These are phyloP conservation scores for Dasypus novemcinctus DNA, from an alignment of 2,113 vertebrate genomes.

Conservation along the genomic window DNA sequence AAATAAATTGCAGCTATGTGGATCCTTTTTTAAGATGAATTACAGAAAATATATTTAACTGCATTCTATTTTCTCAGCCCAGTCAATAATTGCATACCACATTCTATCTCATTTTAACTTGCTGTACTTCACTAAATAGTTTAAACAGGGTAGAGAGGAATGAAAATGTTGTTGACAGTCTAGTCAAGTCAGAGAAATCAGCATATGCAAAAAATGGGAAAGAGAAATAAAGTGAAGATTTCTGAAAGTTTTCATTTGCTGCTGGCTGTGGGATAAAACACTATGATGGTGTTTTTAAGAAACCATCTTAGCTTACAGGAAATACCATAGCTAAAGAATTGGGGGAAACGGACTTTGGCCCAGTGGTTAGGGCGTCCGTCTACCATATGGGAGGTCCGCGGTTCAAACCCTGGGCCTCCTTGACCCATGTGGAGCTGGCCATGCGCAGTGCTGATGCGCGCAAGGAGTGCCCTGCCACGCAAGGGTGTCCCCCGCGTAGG, in stretches of 20 bases:
- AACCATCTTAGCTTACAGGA: neutral
- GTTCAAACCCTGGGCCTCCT: no score
- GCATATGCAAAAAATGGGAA: neutral
- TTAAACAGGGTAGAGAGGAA: neutral
- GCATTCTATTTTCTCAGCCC: slow-evolving; percentile 1
- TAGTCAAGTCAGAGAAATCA: neutral
- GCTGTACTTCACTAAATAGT: neutral
- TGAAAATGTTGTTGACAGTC: neutral
- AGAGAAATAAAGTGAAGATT: neutral
- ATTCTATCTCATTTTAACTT: neutral
- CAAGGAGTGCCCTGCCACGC: no score
- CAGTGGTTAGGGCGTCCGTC: no score
- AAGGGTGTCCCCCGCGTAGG: no score
- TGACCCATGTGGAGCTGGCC: no score
- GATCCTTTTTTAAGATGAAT: neutral
- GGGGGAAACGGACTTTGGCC: no score
- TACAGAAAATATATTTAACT: neutral
- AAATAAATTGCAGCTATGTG: neutral
- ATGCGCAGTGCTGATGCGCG: no score
- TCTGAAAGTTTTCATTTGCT: neutral
- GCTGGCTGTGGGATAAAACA: neutral
- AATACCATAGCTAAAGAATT: neutral
- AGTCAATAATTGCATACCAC: neutral
- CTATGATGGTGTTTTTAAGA: neutral
- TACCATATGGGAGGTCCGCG: no score